These are phyloP conservation scores for Rhingia campestris DNA, from an alignment of 2,888 invertebrate genomes.

Conservation along the genomic window DNA sequence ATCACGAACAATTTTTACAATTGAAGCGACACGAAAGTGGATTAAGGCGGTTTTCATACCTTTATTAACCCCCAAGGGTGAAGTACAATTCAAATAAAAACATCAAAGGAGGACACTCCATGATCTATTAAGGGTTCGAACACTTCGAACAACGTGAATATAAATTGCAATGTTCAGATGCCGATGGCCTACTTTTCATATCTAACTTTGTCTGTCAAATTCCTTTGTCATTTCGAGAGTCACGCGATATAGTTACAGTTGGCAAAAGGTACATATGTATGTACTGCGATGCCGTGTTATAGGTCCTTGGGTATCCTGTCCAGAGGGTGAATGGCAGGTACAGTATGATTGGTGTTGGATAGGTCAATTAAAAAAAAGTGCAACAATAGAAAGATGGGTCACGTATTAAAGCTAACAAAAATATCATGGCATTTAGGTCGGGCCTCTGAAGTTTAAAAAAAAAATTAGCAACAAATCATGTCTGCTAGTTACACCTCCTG, in stretches of 20 bases:
- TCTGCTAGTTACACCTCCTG: too few species aligned
- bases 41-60: slow-evolving; percentile 35
- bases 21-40: slow-evolving; percentile 51
- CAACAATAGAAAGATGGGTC: too few species aligned
- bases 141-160: slow-evolving; percentile 31
- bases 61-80: slow-evolving; percentile 41
- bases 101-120: not conserved
- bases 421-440: too few species aligned
- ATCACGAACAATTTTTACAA: slow-evolving; percentile 67
- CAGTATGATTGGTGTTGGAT: not conserved
- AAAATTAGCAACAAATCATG: too few species aligned
- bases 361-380: too few species aligned
- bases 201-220: slow-evolving; percentile 41
- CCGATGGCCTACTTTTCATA: slow-evolving; percentile 62
- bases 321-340: not conserved
- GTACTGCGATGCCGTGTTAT: slow-evolving; percentile 20
- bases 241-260: slow-evolving; percentile 39
- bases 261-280: too few species aligned
- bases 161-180: slow-evolving; percentile 58
- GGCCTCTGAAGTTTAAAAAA: too few species aligned
- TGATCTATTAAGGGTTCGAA: slow-evolving; percentile 33
- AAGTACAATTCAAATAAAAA: slow-evolving; percentile 27
- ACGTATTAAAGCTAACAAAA: too few species aligned
- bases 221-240: slow-evolving; percentile 46
- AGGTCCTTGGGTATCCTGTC: not conserved